These are phyloP conservation scores for Malthinus seriepunctatus DNA, from an alignment of 2,888 invertebrate species.

Conservation along the genomic window DNA sequence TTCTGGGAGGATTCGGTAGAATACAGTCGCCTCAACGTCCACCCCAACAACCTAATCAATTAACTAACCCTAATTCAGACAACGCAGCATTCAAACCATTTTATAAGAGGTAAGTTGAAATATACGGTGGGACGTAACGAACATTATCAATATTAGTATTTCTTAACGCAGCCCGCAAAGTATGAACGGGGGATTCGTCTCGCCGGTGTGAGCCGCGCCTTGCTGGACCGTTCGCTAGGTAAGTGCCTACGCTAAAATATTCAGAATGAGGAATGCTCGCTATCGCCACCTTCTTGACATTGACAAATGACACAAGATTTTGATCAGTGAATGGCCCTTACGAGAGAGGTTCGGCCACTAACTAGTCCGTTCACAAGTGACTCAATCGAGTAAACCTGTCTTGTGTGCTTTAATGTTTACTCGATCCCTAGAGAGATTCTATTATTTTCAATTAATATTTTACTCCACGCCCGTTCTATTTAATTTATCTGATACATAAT, in stretches of 20 bases:
- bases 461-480: conserved; percentile 40
- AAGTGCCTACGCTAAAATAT: conserved; percentile 46
- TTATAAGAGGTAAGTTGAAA: conserved; percentile 77
- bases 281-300: conserved; percentile 64
- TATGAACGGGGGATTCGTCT: conserved; percentile 74
- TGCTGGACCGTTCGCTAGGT: conserved; percentile 49
- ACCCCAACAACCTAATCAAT: conserved; percentile 54
- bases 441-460: conserved; percentile 49
- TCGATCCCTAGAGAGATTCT: conserved; percentile 41
- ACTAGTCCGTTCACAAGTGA: conserved; percentile 44
- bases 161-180: conserved; percentile 63
- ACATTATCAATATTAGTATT: conserved; percentile 14
- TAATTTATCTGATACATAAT: conserved; percentile 34
- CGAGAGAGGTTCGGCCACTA: conserved; percentile 56
- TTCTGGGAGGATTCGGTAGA: conserved; percentile 51
- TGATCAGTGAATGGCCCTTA: conserved; percentile 67
- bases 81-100: conserved; percentile 84
- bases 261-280: conserved; percentile 54
- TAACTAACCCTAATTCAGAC: conserved; percentile 53
- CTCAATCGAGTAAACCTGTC: conserved; percentile 48
- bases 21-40: conserved; percentile 54
- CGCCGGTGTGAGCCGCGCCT: conserved; percentile 69
- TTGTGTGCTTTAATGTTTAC: conserved; percentile 22
- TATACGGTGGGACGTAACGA: not conserved
- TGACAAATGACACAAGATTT: conserved; percentile 79